Conservation (phyloP, 2,888 invertebrate genomes). For the Laspeyria flexula region DNA sequence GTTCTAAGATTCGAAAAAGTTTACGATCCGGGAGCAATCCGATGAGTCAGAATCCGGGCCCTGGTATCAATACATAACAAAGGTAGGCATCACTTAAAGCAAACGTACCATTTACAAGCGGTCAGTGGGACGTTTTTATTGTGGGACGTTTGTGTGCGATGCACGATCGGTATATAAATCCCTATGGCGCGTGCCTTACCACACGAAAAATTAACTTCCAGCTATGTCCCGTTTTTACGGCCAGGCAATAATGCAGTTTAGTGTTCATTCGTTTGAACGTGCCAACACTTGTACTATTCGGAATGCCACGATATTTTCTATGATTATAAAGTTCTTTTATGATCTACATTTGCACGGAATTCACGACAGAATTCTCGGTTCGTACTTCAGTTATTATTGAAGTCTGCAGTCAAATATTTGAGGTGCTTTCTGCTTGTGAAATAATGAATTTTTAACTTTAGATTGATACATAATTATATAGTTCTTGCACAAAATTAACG, state of each 20-base stretch:
- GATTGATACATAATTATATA: too few relatives aligned
- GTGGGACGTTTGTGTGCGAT: conserved; percentile 50
- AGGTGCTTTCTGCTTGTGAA: too few relatives aligned
- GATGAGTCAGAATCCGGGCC: too few relatives aligned
- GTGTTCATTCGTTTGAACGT: conserved; percentile 54
- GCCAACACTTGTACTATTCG: conserved; percentile 36
- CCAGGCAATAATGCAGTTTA: conserved; percentile 59
- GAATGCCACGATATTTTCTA: conserved; percentile 13
- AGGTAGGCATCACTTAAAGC: conserved; percentile 39
- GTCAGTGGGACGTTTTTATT: conserved; percentile 64
- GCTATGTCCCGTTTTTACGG: conserved; percentile 63
- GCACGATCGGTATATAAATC: conserved; percentile 68
- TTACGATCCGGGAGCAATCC: too few relatives aligned
- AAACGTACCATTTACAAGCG: conserved; percentile 37
- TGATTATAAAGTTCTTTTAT: conserved; percentile 9
- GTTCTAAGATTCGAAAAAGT: too few relatives aligned
- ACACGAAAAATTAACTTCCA: conserved; percentile 70
- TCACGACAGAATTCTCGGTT: too few relatives aligned
- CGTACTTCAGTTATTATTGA: too few relatives aligned
- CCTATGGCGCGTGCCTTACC: conserved; percentile 58
- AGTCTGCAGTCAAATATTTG: too few relatives aligned
- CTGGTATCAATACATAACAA: conserved; percentile 28
- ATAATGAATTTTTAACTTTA: too few relatives aligned
- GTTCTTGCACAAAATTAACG: too few relatives aligned
- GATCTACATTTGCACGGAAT: background rate